phyloP scores from a whole-genome alignment of 1,140 invertebrate genomes.

The Panagrolaimus sp. region DNA sequence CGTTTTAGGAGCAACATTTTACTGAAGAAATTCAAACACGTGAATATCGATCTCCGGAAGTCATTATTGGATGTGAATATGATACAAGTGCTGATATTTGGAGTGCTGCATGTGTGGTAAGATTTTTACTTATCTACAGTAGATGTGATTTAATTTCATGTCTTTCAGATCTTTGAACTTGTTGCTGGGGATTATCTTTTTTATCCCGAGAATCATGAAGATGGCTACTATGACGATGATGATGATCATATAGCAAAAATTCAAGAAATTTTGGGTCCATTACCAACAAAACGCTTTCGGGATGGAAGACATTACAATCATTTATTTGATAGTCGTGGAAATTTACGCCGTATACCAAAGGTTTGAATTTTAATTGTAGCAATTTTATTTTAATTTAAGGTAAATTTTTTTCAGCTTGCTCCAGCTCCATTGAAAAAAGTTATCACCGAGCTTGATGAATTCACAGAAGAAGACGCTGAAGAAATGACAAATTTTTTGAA shows the following conservation, averaged over 20 bases:
- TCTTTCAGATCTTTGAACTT: conserved; percentile 77
- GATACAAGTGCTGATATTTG: conserved; percentile 91
- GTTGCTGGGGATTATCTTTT: conserved; percentile 98
- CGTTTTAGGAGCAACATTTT: conserved; percentile 69
- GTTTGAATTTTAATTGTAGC: too few relatives aligned
- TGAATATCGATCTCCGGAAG: conserved; percentile 93
- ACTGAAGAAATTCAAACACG: conserved; percentile 98
- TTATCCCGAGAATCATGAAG: conserved; percentile 78
- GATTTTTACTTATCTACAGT: too few relatives aligned
- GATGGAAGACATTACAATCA: conserved; percentile 83
- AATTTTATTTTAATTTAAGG: too few relatives aligned
- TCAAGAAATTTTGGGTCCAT: conserved; percentile 89
- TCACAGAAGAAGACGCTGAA: too few relatives aligned
- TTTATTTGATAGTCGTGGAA: conserved; percentile 67
- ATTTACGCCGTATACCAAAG: too few relatives aligned
- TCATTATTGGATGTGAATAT: conserved; percentile 85
- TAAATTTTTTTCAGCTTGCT: too few relatives aligned
- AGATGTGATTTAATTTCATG: too few relatives aligned
- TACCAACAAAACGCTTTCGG: conserved; percentile 80
- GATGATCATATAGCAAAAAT: conserved; percentile 98
- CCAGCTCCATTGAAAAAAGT: too few relatives aligned
- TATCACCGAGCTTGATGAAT: too few relatives aligned
- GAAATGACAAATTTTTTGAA: too few relatives aligned
- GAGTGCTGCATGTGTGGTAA: conserved; percentile 93
- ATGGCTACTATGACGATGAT: conserved; percentile 73